Base-by-base conservation (phyloP, 2,113 vertebrate genomes). In the Nothocercus nigrocapillus region DNA sequence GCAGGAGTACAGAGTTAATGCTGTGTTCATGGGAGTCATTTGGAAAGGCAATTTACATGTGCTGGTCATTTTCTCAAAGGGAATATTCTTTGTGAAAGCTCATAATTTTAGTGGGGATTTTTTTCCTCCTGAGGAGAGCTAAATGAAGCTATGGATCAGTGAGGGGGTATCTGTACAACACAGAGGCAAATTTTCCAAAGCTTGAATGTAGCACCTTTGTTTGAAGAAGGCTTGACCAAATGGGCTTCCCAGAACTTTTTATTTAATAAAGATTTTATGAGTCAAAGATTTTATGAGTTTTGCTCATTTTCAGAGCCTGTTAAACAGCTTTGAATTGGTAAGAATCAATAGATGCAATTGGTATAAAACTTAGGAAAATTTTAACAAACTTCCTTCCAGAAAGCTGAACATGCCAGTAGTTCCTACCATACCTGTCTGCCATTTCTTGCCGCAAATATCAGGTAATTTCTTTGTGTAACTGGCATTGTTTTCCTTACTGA, bases 21-120 rank as follows among this genome's bases (percentile, higher is more conserved):
- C 90, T 85, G 44, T 82, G 22, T 85, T 64, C 25, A 16, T 44
- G 38, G 44, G 58, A 95, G 38, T 61, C 81, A 58, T 93, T 47
- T 81, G 78, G 90, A 93, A 93, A 95, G 92, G 95, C 34, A 87
- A 87, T 93, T 93, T 94, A 93, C 7, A 77, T 94, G 91, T 93
- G 81, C 74, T 95, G 94, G 93, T 83, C 84, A 78, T 91, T 73
- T 76, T 70, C 84, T 96, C 89, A 85, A 96, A 95, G 83, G 68
- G 92, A 92, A 91, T 95, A 82, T 24, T 92, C 91, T 40, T 84
- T 87, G 77, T 76, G 81, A 80, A 82, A 91, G 74, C 81, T 82
- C 90, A 66, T 92, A 95, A 95, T 93, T 97, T 94, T 94, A 95
- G 81, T 94, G 90, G 49, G 83, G 86, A 96, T 96, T 96, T 84